Evolutionary conservation across 1,140 invertebrate genomes (phyloP), one percentile per base, ranked within the genome.

Genomic region (Eulimnadia texana): DNA sequence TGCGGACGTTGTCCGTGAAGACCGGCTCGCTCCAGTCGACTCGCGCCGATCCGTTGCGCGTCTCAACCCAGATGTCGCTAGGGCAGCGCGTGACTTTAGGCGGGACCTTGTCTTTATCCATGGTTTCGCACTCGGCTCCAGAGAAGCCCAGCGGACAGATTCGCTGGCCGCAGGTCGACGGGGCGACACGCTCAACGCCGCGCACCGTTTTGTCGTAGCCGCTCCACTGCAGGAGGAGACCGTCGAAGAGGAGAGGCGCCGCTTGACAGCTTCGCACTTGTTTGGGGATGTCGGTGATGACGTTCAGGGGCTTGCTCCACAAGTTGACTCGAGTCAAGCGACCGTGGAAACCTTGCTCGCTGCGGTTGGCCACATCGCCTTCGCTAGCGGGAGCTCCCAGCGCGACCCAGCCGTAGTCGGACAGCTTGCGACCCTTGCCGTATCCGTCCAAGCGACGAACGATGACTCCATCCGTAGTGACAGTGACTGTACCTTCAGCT

Each of bases 21-120:
- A 83, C 81, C 0, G 93, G 93, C 66, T 93, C 89, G 70, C 93
- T 88, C 93, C 93, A 97, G n/a, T 79, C 84, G 0, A 97, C 91
- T 61, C 90, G 81, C 0, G 90, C 85, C 0, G 91, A 91, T 61
- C 90, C 90, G 67, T 94, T 92, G 67, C 86, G 86, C 1, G 90
- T 89, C 64, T 93, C 90, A 0, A 96, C 86, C 90, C 91, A 95
- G 29, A 95, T 77, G 73, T 94, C 90, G 27, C 89, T 88, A 11
- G 93, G 93, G 66, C 93, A 96, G 67, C 90, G 83, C 66, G 92
- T 85, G 0, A 93, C 84, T 66, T 82, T 81, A 9, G 93, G 91
- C 66, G 91, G 81, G 64, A 80, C 77, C 67, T 92, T 92, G 70
- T 93, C 90, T 23, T 86, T 82, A 70, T 88, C 81, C 60, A 92